phyloP scores from a whole-genome alignment of 2,888 invertebrate species.

The Limulus polyphemus region DNA sequence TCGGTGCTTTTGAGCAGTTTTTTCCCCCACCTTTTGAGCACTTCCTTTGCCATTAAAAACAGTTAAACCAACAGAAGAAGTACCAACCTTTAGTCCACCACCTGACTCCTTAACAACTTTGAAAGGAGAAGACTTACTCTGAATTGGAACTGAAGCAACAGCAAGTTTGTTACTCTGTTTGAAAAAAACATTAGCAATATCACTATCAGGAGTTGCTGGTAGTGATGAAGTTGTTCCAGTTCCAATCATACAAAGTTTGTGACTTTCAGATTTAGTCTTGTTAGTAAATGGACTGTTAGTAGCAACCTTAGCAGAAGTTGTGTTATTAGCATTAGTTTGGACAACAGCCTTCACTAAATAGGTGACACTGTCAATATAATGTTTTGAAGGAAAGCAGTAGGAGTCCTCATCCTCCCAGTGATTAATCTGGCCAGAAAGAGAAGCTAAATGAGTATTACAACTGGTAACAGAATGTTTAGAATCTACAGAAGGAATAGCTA shows the following conservation, averaged over 20 bases:
- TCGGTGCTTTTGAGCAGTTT: background rate
- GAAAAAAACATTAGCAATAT: background rate
- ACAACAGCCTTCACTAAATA: no score
- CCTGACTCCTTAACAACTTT: no score
- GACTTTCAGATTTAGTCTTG: background rate
- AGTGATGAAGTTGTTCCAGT: background rate
- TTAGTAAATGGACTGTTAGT: background rate
- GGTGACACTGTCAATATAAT: background rate
- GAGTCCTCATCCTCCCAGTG: conserved; percentile 72
- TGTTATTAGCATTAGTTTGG: no score
- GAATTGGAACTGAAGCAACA: no score
- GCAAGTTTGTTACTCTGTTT: no score
- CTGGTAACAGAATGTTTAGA: background rate
- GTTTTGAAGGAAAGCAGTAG: background rate
- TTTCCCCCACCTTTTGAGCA: background rate
- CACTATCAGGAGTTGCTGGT: background rate
- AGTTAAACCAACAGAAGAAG: background rate
- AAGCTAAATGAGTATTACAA: conserved; percentile 48
- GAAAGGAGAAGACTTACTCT: no score
- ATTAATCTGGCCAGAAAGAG: conserved; percentile 68
- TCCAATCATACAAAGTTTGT: background rate
- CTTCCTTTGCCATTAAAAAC: background rate
- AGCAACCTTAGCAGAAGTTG: no score
- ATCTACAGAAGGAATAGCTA: background rate
- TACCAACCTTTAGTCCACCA: no score